Evolutionary conservation across 2,113 vertebrate genomes (phyloP), one percentile per base, ranked within the genome.

Genomic region (Copsychus sechellarum): DNA sequence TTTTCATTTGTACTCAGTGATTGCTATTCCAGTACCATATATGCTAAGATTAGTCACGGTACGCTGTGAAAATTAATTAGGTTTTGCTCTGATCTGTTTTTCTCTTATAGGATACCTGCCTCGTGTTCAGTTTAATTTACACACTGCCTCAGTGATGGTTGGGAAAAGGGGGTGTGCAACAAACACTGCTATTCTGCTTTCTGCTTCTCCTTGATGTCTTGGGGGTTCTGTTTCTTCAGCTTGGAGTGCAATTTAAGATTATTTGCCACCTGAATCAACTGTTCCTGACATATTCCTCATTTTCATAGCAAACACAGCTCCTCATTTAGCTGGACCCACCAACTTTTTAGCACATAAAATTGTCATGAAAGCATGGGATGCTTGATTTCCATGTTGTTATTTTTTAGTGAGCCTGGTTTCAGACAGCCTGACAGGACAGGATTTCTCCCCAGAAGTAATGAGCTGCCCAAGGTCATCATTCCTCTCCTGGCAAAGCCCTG

Each of bases 1-100:
- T 92, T 91, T 86, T 95, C 94, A 67, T 67, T 95, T 88, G 71
- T 90, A 70, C 82, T 80, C 62, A 0, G 57, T 84, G 93, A 88
- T 86, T 96, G 76, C 92, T 93, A 90, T 96, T 97, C 93, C 92
- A 96, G 90, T 86, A 56, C 92, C 81, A 92, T 95, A 96, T 90
- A 95, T 95, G 88, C 93, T 88, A 92, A 92, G 95, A 96, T 96
- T 96, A 95, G 96, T 94, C 88, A 94, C 81, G 86, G 93, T 86
- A 86, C 16, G 3, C 48, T 81, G 79, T 94, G 93, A 92, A 96
- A 95, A 96, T 95, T 95, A 94, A 95, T 97, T 96, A 93, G 86
- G 43, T 93, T 94, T 95, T 96, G 80, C 90, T 96, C 92, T 90
- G 91, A 93, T 92, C 65, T 93, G 91, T 93, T 81, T 86, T 79